These are phyloP conservation scores for Drosophila imparisetae DNA, from an alignment of 2,888 invertebrate genomes.

Conservation along the genomic window DNA sequence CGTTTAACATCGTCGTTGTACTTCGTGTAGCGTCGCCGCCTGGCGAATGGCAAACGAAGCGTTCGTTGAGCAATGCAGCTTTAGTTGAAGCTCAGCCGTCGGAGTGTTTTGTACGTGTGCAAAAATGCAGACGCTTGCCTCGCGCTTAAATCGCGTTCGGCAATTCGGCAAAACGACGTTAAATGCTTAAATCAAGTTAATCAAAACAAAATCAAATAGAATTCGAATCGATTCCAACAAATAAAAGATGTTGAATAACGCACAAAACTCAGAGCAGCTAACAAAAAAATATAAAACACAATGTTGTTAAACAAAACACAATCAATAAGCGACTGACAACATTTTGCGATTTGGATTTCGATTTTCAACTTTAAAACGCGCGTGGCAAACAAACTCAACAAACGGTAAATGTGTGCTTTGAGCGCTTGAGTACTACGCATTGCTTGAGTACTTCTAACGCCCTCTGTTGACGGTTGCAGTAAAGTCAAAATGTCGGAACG, in stretches of 20 bases:
- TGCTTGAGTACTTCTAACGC: conserved; percentile 20
- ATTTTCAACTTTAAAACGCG: conserved; percentile 1
- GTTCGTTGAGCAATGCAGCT: conserved; percentile 55
- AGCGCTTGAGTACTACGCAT: conserved; percentile 11
- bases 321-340: not conserved
- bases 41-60: conserved; percentile 45
- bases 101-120: conserved; percentile 82
- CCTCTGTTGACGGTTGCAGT: conserved; percentile 24
- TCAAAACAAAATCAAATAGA: not conserved
- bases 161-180: conserved; percentile 34
- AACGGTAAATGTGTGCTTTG: conserved; percentile 31
- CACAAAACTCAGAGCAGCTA: conserved; percentile 5
- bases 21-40: conserved; percentile 13
- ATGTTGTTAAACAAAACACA: not conserved
- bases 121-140: conserved; percentile 67
- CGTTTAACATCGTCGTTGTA: conserved; percentile 33
- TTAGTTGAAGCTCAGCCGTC: conserved; percentile 84
- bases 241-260: not conserved
- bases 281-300: not conserved
- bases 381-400: not conserved
- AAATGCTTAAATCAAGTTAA: conserved; percentile 13
- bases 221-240: not conserved
- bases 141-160: conserved; percentile 53
- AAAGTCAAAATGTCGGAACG: conserved; percentile 10
- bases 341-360: not conserved